phyloP scores from a whole-genome alignment of 2,888 invertebrate genomes.

The Maniola hyperantus region DNA sequence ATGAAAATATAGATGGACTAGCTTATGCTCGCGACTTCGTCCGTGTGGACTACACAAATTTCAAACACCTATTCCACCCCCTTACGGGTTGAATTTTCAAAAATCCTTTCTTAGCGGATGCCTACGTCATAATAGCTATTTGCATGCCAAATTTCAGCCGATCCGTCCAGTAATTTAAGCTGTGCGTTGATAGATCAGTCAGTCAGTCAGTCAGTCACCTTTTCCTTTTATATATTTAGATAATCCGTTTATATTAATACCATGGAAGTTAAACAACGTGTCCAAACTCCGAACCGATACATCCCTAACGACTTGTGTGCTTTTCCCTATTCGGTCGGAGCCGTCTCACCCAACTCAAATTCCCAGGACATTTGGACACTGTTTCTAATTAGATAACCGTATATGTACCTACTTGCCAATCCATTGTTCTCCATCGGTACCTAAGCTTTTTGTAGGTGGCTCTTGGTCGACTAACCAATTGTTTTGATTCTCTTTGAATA shows the following conservation, averaged over 20 bases:
- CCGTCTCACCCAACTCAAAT: constrained; percentile 60
- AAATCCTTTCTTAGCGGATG: too few relatives aligned
- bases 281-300: constrained; percentile 17
- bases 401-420: constrained; percentile 23
- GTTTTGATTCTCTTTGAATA: constrained; percentile 20
- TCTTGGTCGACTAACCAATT: constrained; percentile 19
- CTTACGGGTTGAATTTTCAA: too few relatives aligned
- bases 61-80: too few relatives aligned
- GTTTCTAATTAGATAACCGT: constrained; percentile 55
- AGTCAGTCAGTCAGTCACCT: too few relatives aligned
- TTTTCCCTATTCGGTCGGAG: constrained; percentile 15
- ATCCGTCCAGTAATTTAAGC: too few relatives aligned
- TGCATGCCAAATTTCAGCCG: too few relatives aligned
- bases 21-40: too few relatives aligned
- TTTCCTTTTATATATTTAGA: too few relatives aligned
- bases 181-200: too few relatives aligned
- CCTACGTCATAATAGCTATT: too few relatives aligned
- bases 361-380: constrained; percentile 50
- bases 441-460: constrained; percentile 20
- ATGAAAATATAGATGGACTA: too few relatives aligned
- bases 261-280: constrained; percentile 26
- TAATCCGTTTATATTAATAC: constrained; percentile 5
- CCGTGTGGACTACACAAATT: too few relatives aligned
- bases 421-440: constrained; percentile 24
- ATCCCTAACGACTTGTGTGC: constrained; percentile 25